Conservation (phyloP, 1,140 invertebrate species). For the Diploscapter pachys region DNA sequence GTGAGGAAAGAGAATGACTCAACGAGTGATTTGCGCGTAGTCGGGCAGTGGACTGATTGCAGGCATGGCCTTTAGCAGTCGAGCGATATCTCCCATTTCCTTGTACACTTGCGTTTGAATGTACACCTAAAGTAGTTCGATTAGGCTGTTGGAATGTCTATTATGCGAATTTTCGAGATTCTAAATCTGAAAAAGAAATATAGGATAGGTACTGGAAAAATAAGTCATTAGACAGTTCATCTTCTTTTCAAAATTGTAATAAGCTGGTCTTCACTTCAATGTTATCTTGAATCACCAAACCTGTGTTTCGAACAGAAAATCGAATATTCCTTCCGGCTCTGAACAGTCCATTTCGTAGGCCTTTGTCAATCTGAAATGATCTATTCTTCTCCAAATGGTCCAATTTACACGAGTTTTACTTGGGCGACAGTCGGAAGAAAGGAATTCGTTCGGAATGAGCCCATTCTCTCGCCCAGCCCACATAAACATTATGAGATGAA, state of each 20-base stretch:
- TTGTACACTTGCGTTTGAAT: slow-evolving; percentile 18
- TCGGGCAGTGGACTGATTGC: no score
- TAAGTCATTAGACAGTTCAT: neutral
- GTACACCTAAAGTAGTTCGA: slow-evolving; percentile 1
- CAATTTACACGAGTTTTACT: neutral
- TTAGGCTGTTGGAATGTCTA: neutral
- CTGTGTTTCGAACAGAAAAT: slow-evolving; percentile 26
- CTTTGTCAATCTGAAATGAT: neutral
- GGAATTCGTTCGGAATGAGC: slow-evolving; percentile 15
- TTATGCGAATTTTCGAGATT: no score
- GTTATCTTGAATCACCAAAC: neutral
- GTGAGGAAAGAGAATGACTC: no score
- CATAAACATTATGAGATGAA: slow-evolving; percentile 17
- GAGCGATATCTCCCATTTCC: slow-evolving; percentile 10
- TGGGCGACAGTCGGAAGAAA: slow-evolving; percentile 27
- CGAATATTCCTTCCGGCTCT: slow-evolving; percentile 14
- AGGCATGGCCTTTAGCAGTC: slow-evolving; percentile 29
- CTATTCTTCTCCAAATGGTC: no score
- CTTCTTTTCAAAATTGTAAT: no score
- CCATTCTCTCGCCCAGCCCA: slow-evolving; percentile 28
- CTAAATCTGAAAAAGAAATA: no score
- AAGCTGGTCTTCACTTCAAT: no score
- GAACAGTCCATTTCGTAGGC: slow-evolving; percentile 21
- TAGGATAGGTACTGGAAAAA: neutral
- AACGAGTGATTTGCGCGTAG: no score